A percentile compares a stretch with the other conserved stretches of the same genome.
Conservation (phyloP, 2,888 invertebrate genomes). For the Cecidostiba fungosa region DNA sequence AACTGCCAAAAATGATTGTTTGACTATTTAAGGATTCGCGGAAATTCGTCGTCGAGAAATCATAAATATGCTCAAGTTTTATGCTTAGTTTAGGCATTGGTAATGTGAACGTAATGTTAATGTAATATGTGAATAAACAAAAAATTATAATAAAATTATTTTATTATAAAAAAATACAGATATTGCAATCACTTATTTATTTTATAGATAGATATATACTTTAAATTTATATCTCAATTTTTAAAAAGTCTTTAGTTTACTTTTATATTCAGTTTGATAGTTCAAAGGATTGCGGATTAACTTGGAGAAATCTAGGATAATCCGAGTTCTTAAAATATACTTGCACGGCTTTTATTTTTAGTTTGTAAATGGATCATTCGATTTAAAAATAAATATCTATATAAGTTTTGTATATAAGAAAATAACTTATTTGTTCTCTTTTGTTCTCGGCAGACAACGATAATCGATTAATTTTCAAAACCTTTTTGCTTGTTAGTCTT, state of each 20-base stretch:
- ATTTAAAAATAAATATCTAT: too few relatives aligned
- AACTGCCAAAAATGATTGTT: slow-evolving; percentile 16
- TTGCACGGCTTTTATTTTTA: not conserved
- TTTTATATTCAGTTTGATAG: not conserved
- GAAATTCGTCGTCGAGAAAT: not conserved
- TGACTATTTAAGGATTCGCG: not conserved
- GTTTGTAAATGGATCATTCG: not conserved
- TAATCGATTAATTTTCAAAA: not conserved
- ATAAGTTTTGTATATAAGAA: not conserved
- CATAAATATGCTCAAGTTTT: not conserved
- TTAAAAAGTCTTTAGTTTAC: not conserved
- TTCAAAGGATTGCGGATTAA: not conserved
- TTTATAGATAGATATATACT: too few relatives aligned
- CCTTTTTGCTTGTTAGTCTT: not conserved
- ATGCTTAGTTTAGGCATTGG: not conserved
- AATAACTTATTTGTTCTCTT: not conserved
- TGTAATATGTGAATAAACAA: not conserved
- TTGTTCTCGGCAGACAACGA: not conserved
- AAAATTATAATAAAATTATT: slow-evolving; percentile 20
- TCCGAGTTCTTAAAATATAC: not conserved
- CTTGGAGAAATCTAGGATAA: not conserved
- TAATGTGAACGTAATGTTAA: not conserved
- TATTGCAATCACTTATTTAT: not conserved
- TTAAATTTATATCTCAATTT: too few relatives aligned
- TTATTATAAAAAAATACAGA: slow-evolving; percentile 2